Base-by-base conservation (phyloP, 2,113 vertebrate species). In the Brachyhypopomus gauderio region DNA sequence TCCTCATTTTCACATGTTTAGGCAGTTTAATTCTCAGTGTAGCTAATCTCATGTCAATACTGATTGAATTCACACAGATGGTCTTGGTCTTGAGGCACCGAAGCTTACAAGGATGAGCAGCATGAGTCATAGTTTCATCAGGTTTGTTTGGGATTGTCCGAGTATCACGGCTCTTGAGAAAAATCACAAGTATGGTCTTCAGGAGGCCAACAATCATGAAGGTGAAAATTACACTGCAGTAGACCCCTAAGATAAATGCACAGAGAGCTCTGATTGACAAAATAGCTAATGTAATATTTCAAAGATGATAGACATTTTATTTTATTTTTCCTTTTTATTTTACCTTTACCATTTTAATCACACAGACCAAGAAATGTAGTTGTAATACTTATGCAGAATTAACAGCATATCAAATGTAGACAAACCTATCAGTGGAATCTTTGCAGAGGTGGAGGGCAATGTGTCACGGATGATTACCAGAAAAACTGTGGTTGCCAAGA, bases 401-500 rank as follows among this genome's bases (percentile, higher is more conserved):
- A 52, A 52, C 45, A 52, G 45, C 45, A 52, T 52, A 52, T 14
- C 9, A 25, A 1, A 58, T 38, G 52, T 8, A 2, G 63, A 66
- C 59, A 36, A 45, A 95, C 94, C 94, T 27, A 95, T 93, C 30
- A 91, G 0, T 0, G 94, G 95, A 14, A 94, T 77, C 0, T 19
- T 41, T 2, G 87, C 70, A 16, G 93, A 92, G 0, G 95, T 95
- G 0, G 93, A 94, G 0, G 95, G 95, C 75, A 96, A 80, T 76
- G 93, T 93, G 82, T 95, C 92, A 62, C 94, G 86, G 0, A 96
- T 93, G 1, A 95, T 93, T 63, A 95, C 90, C 59, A 94, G 91
- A 17, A 95, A 58, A 82, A 96, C 93, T 16, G 95, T 95, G 81
- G 93, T 92, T 81, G 93, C 92, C 0, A 96, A 89, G 22, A 95